Base-by-base conservation (phyloP, 2,113 vertebrate genomes). In the Marcusenius ussheri region DNA sequence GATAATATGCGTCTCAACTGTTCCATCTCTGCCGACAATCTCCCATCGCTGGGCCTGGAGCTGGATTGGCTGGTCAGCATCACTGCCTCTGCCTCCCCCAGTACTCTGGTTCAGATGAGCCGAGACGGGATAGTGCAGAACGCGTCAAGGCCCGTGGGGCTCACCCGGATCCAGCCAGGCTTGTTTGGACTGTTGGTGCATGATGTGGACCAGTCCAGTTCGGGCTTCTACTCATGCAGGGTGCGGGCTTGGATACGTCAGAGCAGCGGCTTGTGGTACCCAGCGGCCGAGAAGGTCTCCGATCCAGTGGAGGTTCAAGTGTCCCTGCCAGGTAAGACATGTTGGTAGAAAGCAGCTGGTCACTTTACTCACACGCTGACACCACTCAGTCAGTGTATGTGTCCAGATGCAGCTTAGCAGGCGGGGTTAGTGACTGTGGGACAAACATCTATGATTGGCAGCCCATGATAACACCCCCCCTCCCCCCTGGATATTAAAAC, bases 201-300 rank as follows among this genome's bases (percentile, higher is more conserved):
- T 47, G 90, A 83, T 0, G 92, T 95, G 74, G 94, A 92, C 35
- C 15, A n/a, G 15, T 91, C 92, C 17, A 94, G 96, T 0, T 89
- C 49, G 0, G 96, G 95, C 17, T 70, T 74, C 31, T 96, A 96
- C 91, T 53, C 93, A 27, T 97, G 96, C 90, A 92, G 92, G 5
- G 83, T 95, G 19, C 83, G 93, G 5, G 95, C 92, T 42, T 96
- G 93, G 87, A 92, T 93, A n/a, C 94, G 93, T 0, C 90, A 91
- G 11, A 92, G 92, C 70, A 90, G 91, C 0, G 94, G 92, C 17
- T 49, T 91, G 7, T 96, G 95, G 96, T 94, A 95, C 91, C 92
- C 93, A 93, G 94, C 93, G 0, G 93, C 95, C 0, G 95, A 96
- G 93, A 96, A 95, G 91, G 95, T 56, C 2, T 96, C 96, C 62